Evolutionary conservation across 2,888 invertebrate genomes (phyloP).

Genomic region (Boloria selene): DNA sequence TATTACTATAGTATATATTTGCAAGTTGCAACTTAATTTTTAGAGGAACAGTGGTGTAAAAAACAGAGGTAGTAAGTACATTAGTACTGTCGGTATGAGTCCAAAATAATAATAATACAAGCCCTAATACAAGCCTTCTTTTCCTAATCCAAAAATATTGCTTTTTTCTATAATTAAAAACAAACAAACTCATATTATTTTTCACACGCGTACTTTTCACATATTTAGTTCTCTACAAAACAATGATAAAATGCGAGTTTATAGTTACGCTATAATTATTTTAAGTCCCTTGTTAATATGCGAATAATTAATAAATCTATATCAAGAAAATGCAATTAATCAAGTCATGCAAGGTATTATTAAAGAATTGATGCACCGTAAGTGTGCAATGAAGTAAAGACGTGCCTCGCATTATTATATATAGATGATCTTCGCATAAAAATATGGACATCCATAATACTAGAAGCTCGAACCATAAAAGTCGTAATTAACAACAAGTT

Average conservation of each 20-base stretch:
- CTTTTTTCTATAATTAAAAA: too few species aligned
- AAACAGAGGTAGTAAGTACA: too few species aligned
- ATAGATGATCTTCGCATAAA: conserved; percentile 8
- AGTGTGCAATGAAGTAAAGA: conserved; percentile 18
- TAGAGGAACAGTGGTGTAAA: too few species aligned
- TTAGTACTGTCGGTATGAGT: too few species aligned
- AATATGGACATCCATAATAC: conserved; percentile 16
- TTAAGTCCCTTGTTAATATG: conserved; percentile 5
- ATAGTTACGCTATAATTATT: not conserved
- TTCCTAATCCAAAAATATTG: too few species aligned
- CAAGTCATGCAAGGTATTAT: conserved; percentile 10
- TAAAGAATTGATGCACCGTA: conserved; percentile 9
- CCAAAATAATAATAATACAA: too few species aligned
- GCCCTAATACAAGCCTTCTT: too few species aligned
- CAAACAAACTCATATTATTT: too few species aligned
- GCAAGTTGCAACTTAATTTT: too few species aligned
- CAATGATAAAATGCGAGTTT: not conserved
- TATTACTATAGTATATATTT: too few species aligned
- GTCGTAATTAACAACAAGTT: conserved; percentile 8
- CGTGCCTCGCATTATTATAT: conserved; percentile 16
- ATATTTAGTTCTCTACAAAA: too few species aligned
- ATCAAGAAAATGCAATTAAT: conserved; percentile 2
- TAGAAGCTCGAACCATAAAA: conserved; percentile 18
- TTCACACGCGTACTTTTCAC: too few species aligned
- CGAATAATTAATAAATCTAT: conserved; percentile 10